phyloP scores from a whole-genome alignment of 2,888 invertebrate species.

The Gordius sp. region DNA sequence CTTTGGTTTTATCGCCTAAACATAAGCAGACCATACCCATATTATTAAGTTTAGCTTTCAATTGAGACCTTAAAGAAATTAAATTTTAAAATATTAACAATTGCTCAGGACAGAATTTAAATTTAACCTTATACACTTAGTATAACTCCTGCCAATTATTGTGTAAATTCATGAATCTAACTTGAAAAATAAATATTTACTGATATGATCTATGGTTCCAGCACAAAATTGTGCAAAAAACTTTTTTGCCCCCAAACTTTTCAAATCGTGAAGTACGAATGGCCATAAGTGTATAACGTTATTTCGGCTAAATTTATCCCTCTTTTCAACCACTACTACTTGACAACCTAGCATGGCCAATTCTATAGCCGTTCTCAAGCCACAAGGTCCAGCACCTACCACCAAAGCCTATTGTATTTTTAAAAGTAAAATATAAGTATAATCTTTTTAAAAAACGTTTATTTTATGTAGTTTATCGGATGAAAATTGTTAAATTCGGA shows the following conservation, averaged over 20 bases:
- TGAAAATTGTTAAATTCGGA: no score
- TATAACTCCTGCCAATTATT: constrained; percentile 83
- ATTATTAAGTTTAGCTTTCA: no score
- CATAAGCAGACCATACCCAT: no score
- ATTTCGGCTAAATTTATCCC: constrained; percentile 73
- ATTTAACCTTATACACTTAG: constrained; percentile 74
- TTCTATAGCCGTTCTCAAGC: constrained; percentile 74
- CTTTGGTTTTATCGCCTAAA: no score
- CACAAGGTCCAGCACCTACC: constrained; percentile 71
- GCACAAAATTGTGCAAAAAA: constrained; percentile 97
- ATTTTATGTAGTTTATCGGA: no score
- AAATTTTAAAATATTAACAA: no score
- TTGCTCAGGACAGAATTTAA: no score
- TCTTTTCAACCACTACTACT: constrained; percentile 64
- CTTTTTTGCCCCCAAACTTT: constrained; percentile 74
- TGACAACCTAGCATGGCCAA: constrained; percentile 77
- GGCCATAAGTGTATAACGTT: constrained; percentile 95
- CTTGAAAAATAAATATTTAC: constrained; percentile 30
- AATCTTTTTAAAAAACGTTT: no score
- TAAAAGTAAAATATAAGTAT: neutral
- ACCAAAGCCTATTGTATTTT: constrained; percentile 34
- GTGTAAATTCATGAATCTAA: no score
- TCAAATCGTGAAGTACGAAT: constrained; percentile 77
- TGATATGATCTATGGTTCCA: constrained; percentile 87
- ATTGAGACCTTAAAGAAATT: no score